Evolutionary conservation across 53 echinoderm and acorn worm genomes (phyloP).

Genomic region (Paracentrotus lividus): DNA sequence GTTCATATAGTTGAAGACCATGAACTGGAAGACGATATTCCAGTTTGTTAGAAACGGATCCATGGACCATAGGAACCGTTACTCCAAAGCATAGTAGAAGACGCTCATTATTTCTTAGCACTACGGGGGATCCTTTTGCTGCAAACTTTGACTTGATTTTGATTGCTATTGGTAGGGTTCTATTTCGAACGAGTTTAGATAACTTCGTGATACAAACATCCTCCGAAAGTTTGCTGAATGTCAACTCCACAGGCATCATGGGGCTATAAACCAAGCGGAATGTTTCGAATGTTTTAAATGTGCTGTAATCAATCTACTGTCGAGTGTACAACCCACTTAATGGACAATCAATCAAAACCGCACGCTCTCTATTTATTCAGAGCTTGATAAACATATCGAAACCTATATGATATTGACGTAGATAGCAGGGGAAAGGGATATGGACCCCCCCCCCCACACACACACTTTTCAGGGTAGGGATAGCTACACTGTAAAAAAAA

Average conservation of each 20-base stretch:
- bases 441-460: too few relatives aligned
- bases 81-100: neutral
- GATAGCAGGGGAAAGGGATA: too few relatives aligned
- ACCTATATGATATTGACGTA: too few relatives aligned
- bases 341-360: too few relatives aligned
- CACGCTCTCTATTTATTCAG: too few relatives aligned
- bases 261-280: neutral
- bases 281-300: neutral
- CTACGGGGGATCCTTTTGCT: neutral
- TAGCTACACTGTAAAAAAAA: too few relatives aligned
- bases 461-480: too few relatives aligned
- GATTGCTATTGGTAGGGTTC: neutral
- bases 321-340: neutral
- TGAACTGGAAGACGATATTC: constrained; percentile 51
- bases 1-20: constrained; percentile 57
- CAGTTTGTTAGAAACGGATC: neutral
- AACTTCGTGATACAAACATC: neutral
- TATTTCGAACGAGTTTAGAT: neutral
- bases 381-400: too few relatives aligned
- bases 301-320: neutral
- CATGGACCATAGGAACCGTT: neutral
- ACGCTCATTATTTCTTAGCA: neutral
- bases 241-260: neutral
- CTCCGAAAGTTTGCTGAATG: neutral
- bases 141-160: neutral